Percentiles rank a stretch among this genome's conserved stretches.
Evolutionary conservation across 2,888 invertebrate genomes (phyloP).

Genomic region (Catonia carolina): DNA sequence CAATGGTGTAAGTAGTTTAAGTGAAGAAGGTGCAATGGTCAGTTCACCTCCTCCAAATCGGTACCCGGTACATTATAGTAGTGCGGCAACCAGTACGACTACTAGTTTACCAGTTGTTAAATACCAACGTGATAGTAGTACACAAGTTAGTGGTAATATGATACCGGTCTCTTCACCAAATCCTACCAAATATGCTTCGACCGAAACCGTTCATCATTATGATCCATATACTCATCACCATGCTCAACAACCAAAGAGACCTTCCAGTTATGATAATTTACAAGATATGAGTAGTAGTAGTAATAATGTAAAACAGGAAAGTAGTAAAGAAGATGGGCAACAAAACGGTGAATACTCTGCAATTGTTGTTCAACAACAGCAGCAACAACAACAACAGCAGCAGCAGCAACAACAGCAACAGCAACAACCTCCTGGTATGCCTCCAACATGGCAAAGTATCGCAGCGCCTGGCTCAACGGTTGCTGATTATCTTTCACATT

Average conservation of each 20-base stretch:
- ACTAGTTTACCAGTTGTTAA: constrained; percentile 25
- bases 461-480: constrained; percentile 69
- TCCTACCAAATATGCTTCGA: constrained; percentile 25
- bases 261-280: constrained; percentile 26
- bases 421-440: constrained; percentile 46
- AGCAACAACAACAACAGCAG: constrained; percentile 39
- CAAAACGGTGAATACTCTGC: constrained; percentile 42
- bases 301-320: not conserved
- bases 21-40: constrained; percentile 2
- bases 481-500: constrained; percentile 75
- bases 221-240: constrained; percentile 9
- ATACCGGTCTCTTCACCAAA: constrained; percentile 28
- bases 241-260: constrained; percentile 29
- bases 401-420: constrained; percentile 42
- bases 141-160: constrained; percentile 31
- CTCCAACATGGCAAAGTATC: constrained; percentile 64
- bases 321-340: constrained; percentile 24
- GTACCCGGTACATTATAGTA: constrained; percentile 29
- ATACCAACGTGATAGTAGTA: constrained; percentile 33
- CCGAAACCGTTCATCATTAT: constrained; percentile 31
- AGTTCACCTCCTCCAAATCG: constrained; percentile 24
- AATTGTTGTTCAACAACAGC: constrained; percentile 42
- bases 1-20: constrained; percentile 14
- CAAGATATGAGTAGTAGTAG: not conserved
- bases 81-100: constrained; percentile 17